A percentile compares a stretch with the other conserved stretches of the same genome.
Conservation (phyloP, 1,140 invertebrate species). For the Drosophila repletoides region DNA sequence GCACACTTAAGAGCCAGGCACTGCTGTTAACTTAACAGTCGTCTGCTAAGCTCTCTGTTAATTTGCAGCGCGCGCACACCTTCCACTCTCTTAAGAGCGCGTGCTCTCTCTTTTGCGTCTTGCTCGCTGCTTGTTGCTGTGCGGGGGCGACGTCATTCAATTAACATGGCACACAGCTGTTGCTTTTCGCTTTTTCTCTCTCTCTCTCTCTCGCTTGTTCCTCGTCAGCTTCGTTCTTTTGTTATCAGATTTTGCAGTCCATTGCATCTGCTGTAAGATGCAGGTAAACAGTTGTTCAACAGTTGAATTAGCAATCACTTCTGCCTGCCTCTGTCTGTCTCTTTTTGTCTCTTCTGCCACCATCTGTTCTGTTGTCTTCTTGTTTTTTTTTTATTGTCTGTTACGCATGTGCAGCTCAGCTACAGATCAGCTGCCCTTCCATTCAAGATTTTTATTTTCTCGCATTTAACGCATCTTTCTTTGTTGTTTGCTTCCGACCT, state of each 20-base stretch:
- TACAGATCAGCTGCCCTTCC: constrained; percentile 28
- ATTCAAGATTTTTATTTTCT: constrained; percentile 33
- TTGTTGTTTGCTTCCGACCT: constrained; percentile 50
- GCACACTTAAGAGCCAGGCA: background rate
- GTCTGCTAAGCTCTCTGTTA: background rate
- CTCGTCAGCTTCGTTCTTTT: constrained; percentile 59
- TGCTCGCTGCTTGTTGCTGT: constrained; percentile 19
- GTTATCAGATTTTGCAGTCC: constrained; percentile 64
- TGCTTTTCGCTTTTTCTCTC: constrained; percentile 13
- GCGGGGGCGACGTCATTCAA: constrained; percentile 41
- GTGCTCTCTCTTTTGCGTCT: background rate
- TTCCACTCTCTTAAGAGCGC: background rate
- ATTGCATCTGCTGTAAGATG: constrained; percentile 41
- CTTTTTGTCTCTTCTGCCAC: background rate
- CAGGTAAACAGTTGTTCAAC: constrained; percentile 53
- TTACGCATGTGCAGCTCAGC: constrained; percentile 57
- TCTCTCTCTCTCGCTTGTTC: constrained; percentile 23
- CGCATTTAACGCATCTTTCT: constrained; percentile 37
- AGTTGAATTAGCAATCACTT: constrained; percentile 27
- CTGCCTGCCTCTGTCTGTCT: background rate
- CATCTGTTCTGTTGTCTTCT: background rate
- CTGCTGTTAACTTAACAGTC: constrained; percentile 27
- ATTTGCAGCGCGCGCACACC: constrained; percentile 1
- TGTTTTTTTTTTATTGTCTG: background rate
- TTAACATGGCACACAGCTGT: constrained; percentile 47